Conservation (phyloP, 1,140 invertebrate genomes). For the Drosophila saltans region DNA sequence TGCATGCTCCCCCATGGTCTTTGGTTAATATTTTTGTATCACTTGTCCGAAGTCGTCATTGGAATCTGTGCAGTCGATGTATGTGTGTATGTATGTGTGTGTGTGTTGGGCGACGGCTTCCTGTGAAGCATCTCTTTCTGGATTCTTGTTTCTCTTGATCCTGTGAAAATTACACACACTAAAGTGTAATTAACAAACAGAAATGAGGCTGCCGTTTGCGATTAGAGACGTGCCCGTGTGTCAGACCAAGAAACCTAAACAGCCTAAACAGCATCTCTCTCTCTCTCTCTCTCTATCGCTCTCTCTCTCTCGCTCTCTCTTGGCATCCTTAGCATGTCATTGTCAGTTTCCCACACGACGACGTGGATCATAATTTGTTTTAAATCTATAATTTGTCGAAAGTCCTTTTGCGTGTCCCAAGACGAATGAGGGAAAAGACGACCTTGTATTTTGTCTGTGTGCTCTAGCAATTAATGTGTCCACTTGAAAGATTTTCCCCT, state of each 20-base stretch:
- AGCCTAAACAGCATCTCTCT: not conserved
- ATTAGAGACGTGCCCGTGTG: conserved; percentile 58
- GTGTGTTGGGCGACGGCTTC: conserved; percentile 43
- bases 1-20: conserved; percentile 46
- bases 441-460: conserved; percentile 43
- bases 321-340: conserved; percentile 59
- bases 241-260: not conserved
- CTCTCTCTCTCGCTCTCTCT: conserved; percentile 10
- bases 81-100: not conserved
- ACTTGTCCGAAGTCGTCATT: conserved; percentile 25
- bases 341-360: conserved; percentile 53
- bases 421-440: conserved; percentile 3
- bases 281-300: no score
- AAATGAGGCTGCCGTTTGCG: conserved; percentile 73
- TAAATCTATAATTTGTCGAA: conserved; percentile 43
- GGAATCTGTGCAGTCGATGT: conserved; percentile 15
- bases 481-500: conserved; percentile 25
- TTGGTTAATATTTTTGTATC: conserved; percentile 39
- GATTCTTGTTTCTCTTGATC: conserved; percentile 44
- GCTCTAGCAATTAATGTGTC: conserved; percentile 62
- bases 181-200: conserved; percentile 78
- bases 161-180: conserved; percentile 78
- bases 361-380: conserved; percentile 51
- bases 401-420: conserved; percentile 34
- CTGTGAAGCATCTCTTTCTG: conserved; percentile 50